Conservation (phyloP, 2,113 vertebrate species). For the Tenrec ecaudatus region DNA sequence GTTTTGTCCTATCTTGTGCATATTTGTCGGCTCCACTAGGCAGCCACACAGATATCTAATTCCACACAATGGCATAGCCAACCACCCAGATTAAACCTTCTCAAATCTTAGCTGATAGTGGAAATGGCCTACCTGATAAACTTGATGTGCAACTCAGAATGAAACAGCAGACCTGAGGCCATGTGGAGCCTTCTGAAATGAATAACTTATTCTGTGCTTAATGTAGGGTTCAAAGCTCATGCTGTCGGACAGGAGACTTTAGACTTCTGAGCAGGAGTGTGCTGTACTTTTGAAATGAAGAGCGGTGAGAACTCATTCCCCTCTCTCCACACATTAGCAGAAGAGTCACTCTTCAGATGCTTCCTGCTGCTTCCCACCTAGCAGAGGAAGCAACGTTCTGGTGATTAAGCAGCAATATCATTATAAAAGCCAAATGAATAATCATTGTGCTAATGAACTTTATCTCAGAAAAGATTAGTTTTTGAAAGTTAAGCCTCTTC, state of each 20-base stretch:
- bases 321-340: conserved; percentile 72
- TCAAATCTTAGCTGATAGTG: conserved; percentile 59
- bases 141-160: conserved; percentile 73
- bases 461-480: conserved; percentile 88
- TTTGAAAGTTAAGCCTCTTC: conserved; percentile 85
- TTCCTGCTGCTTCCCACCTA: conserved; percentile 85
- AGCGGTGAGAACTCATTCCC: conserved; percentile 68
- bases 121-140: conserved; percentile 60
- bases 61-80: background rate
- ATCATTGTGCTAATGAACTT: conserved; percentile 90
- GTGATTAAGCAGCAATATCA: conserved; percentile 89
- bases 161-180: conserved; percentile 77
- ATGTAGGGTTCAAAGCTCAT: conserved; percentile 76
- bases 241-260: conserved; percentile 73
- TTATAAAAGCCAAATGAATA: conserved; percentile 89
- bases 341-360: conserved; percentile 80
- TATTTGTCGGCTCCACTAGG: conserved; percentile 15
- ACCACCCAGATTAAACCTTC: conserved; percentile 18
- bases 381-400: conserved; percentile 88
- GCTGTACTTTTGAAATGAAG: conserved; percentile 71
- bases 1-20: background rate
- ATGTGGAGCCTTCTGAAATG: conserved; percentile 61
- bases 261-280: conserved; percentile 75
- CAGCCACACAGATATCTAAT: conserved; percentile 22
- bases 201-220: conserved; percentile 69